Conservation (phyloP, 2,797 vertebrate species). For the Selene dorsalis region DNA sequence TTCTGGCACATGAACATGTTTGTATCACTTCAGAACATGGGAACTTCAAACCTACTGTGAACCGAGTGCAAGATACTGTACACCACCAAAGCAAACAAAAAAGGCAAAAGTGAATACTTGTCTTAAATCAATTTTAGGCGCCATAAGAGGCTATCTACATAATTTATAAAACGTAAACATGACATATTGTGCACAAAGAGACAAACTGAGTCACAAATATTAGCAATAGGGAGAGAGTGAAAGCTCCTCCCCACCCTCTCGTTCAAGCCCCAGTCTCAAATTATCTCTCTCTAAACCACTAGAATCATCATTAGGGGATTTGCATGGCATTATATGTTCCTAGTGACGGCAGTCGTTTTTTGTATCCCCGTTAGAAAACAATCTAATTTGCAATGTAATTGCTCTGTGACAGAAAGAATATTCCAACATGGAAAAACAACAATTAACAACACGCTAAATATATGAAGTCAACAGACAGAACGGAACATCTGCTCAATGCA, state of each 20-base stretch:
- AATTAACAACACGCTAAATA: constrained; percentile 18
- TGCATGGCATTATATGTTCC: neutral
- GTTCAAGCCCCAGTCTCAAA: constrained; percentile 6
- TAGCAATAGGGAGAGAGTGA: neutral
- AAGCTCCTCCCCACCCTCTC: neutral
- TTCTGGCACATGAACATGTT: no score
- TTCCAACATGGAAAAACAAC: constrained; percentile 9
- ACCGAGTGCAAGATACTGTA: no score
- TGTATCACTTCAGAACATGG: no score
- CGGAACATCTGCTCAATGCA: neutral
- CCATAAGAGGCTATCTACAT: neutral
- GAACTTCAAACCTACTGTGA: neutral
- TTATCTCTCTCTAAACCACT: neutral
- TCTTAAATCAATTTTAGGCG: neutral
- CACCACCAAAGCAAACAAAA: no score
- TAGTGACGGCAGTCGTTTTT: constrained; percentile 5
- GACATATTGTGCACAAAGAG: constrained; percentile 3
- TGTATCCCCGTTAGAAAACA: constrained; percentile 20
- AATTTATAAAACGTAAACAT: neutral
- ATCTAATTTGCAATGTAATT: constrained; percentile 18
- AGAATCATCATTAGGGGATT: constrained; percentile 8
- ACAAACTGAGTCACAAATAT: neutral
- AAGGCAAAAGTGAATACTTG: no score
- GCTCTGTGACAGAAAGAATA: neutral
- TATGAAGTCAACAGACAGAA: constrained; percentile 17